These are phyloP conservation scores for Hartigia nigra DNA, from an alignment of 2,888 invertebrate species.

Conservation along the genomic window DNA sequence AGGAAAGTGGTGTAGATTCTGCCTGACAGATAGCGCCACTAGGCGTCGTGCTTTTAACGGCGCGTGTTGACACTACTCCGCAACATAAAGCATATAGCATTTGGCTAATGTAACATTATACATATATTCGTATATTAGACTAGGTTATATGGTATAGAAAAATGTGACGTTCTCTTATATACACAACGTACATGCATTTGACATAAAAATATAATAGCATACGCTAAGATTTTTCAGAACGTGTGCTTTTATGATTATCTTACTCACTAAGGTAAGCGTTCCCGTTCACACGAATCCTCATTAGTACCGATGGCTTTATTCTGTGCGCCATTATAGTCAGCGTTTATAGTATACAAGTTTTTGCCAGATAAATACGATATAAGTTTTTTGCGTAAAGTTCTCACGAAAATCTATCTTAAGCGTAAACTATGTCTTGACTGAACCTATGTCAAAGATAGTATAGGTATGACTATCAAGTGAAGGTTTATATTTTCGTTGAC, in stretches of 20 bases:
- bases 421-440: background rate
- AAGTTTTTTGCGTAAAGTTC: background rate
- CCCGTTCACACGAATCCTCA: background rate
- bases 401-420: background rate
- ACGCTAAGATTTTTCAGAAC: background rate
- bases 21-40: background rate
- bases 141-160: background rate
- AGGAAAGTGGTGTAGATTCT: background rate
- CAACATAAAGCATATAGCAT: background rate
- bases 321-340: background rate
- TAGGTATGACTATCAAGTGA: background rate
- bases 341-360: background rate
- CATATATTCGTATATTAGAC: background rate
- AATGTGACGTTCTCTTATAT: background rate
- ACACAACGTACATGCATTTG: background rate
- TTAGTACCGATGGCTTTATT: background rate
- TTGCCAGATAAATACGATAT: background rate
- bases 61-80: slow-evolving; percentile 4
- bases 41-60: background rate
- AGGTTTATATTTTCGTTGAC: background rate
- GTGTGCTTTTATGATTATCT: background rate
- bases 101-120: background rate
- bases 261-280: background rate
- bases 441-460: background rate
- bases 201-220: background rate